These are phyloP conservation scores for Crocuta crocuta DNA, from an alignment of 2,113 vertebrate species.

Conservation along the genomic window DNA sequence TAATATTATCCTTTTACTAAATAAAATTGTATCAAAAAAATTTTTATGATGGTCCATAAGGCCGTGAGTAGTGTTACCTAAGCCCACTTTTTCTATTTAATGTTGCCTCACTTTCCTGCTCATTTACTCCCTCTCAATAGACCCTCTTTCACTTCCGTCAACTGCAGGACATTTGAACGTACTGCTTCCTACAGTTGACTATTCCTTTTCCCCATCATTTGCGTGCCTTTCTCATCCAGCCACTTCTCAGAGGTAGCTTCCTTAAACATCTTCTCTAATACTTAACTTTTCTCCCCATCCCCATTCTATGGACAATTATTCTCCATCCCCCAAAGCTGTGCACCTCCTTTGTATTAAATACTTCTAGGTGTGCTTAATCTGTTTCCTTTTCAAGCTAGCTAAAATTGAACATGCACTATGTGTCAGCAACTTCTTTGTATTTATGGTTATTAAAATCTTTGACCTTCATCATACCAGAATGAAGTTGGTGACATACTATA, in stretches of 20 bases:
- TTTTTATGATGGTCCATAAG: background rate
- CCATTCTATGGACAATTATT: background rate
- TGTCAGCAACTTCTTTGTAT: background rate
- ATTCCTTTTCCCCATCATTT: rapidly evolving
- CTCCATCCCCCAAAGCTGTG: background rate
- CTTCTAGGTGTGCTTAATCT: background rate
- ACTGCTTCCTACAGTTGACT: background rate
- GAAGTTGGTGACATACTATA: background rate
- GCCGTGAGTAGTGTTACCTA: background rate
- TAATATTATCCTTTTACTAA: background rate
- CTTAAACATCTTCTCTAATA: background rate
- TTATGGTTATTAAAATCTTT: background rate
- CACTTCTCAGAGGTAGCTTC: background rate
- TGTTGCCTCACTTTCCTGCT: background rate
- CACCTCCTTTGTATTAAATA: background rate
- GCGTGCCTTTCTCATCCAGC: background rate
- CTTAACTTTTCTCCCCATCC: background rate
- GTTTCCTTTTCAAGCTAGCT: background rate
- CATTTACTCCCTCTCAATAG: background rate
- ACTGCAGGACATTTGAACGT: background rate
- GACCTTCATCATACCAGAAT: background rate
- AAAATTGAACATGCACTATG: background rate
- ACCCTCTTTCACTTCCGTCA: background rate
- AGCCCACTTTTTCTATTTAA: background rate
- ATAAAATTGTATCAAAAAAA: background rate